These are phyloP conservation scores for Simalia tracyae DNA, from an alignment of 2,797 vertebrate genomes.

Conservation along the genomic window DNA sequence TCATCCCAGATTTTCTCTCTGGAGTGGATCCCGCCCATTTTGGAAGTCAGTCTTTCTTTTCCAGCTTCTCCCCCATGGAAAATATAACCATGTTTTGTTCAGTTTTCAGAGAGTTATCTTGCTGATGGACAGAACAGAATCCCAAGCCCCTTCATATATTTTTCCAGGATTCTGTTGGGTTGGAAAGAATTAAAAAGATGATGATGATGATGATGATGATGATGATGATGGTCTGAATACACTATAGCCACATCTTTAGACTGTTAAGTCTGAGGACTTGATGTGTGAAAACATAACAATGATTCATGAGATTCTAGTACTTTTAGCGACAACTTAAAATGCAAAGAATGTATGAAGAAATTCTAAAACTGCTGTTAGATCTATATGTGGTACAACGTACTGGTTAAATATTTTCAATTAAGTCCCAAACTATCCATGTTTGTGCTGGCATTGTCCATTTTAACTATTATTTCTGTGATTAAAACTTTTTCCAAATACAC, in stretches of 20 bases:
- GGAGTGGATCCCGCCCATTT: not conserved
- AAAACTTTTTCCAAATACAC: not conserved
- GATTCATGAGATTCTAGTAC: not conserved
- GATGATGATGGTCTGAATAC: not conserved
- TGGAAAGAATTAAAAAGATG: not conserved
- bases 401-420: not conserved
- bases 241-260: not conserved
- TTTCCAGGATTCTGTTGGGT: not conserved
- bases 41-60: not conserved
- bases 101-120: not conserved
- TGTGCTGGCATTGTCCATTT: not conserved
- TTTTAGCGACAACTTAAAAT: not conserved
- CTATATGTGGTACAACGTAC: not conserved
- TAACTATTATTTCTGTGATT: not conserved
- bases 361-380: not conserved
- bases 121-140: not conserved
- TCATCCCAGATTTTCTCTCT: not conserved
- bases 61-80: not conserved
- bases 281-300: not conserved
- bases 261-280: not conserved
- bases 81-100: not conserved
- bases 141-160: not conserved
- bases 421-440: not conserved
- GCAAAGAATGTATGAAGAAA: not conserved
- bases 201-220: no score